These are phyloP conservation scores for Zoanthus gigantus DNA, from an alignment of 92 coral and sea anemone species.

Conservation along the genomic window DNA sequence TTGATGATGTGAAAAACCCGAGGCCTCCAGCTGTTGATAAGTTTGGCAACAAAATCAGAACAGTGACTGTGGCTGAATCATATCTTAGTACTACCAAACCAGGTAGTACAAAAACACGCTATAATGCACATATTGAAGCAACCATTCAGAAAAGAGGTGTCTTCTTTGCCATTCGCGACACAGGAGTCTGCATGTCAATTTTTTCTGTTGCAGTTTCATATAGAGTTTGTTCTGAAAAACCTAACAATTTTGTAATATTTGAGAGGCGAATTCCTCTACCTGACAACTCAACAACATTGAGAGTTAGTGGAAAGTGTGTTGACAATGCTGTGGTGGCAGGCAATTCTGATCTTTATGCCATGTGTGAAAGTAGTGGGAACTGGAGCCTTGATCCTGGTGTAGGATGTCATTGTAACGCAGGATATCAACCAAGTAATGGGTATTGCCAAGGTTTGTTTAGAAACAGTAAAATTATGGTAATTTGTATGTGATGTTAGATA, in stretches of 20 bases:
- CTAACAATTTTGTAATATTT: slow-evolving; percentile 15
- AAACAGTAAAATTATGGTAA: background rate
- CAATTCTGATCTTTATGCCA: background rate
- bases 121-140: background rate
- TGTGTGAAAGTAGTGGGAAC: slow-evolving; percentile 25
- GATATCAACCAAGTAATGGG: background rate
- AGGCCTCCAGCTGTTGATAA: background rate
- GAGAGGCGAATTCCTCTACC: background rate
- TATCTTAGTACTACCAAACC: background rate
- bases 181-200: slow-evolving; percentile 26
- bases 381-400: slow-evolving; percentile 17
- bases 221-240: slow-evolving; percentile 21
- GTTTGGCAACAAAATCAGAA: slow-evolving; percentile 5
- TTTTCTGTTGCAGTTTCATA: slow-evolving; percentile 39
- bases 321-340: background rate
- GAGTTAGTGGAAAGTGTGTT: slow-evolving; percentile 19
- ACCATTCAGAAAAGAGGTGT: slow-evolving; percentile 13
- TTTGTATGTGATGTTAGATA: too few species aligned
- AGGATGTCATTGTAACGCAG: background rate
- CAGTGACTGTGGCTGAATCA: background rate
- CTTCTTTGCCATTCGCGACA: slow-evolving; percentile 24
- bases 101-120: slow-evolving; percentile 4
- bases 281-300: background rate
- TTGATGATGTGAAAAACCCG: background rate
- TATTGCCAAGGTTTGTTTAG: background rate